Percentiles rank a stretch among this genome's conserved stretches.
phyloP scores from a whole-genome alignment of 2,113 vertebrate species.

The Daphoenositta chrysoptera region DNA sequence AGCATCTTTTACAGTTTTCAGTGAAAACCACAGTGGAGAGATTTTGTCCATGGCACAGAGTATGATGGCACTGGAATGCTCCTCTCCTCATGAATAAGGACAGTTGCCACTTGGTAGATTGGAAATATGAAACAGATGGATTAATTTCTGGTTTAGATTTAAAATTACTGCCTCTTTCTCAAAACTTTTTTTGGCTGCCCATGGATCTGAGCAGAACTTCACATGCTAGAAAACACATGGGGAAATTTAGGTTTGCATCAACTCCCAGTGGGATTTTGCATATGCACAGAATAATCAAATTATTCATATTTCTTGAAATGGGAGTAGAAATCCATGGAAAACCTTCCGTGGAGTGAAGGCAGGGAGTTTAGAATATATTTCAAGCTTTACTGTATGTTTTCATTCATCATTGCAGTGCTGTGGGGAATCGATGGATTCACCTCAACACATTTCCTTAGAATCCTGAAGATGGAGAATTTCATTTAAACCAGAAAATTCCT shows the following conservation, averaged over 20 bases:
- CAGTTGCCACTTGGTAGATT: background rate
- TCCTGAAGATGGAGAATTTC: background rate
- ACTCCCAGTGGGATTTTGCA: background rate
- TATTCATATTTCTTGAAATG: background rate
- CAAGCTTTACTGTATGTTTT: background rate
- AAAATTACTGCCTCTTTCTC: background rate
- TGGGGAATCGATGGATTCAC: background rate
- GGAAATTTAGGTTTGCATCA: background rate
- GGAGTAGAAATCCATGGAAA: background rate
- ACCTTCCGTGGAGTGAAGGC: background rate
- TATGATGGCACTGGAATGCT: background rate
- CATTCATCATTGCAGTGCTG: background rate
- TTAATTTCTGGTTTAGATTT: constrained; percentile 4
- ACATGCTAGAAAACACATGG: background rate
- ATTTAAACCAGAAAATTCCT: background rate
- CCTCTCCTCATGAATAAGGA: background rate
- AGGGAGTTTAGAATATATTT: background rate
- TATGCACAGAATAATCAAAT: background rate
- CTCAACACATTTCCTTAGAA: background rate
- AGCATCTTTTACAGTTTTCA: background rate
- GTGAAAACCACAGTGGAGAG: background rate
- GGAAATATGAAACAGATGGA: background rate
- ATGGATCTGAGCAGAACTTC: background rate
- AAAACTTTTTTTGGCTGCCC: background rate
- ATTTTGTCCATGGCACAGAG: background rate